A percentile compares a stretch with the other conserved stretches of the same genome.
These are phyloP conservation scores for Fregata magnificens DNA, from an alignment of 2,113 vertebrate genomes.

Conservation along the genomic window DNA sequence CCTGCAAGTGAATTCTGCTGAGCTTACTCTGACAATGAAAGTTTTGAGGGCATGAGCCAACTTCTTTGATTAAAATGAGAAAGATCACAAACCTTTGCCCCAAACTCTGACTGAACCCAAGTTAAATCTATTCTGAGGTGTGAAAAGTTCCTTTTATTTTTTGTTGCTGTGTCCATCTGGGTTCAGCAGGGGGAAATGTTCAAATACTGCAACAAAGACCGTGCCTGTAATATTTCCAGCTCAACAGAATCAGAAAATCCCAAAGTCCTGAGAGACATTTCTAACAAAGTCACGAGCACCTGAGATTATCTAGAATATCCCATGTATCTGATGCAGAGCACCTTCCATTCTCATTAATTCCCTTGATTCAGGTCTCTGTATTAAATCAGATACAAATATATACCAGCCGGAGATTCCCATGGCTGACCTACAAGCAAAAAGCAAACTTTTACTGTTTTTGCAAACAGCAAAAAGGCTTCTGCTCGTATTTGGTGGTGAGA, in stretches of 20 bases:
- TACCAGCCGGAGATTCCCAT: not conserved
- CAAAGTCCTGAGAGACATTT: not conserved
- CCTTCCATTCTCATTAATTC: not conserved
- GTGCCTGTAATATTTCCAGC: not conserved
- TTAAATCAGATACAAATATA: not conserved
- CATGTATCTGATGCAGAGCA: not conserved
- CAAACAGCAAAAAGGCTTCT: not conserved
- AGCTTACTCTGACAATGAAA: slow-evolving; percentile 29
- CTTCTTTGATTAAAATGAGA: slow-evolving; percentile 37
- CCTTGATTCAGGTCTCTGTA: not conserved
- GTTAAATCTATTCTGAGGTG: slow-evolving; percentile 24
- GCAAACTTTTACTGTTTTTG: not conserved
- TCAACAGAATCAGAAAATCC: not conserved
- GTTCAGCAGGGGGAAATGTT: not conserved
- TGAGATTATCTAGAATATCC: not conserved
- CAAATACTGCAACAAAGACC: not conserved
- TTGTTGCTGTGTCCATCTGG: not conserved
- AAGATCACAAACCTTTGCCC: slow-evolving; percentile 50
- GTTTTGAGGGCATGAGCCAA: slow-evolving; percentile 23
- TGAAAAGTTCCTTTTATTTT: slow-evolving; percentile 13
- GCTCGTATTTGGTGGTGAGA: not conserved
- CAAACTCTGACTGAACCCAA: slow-evolving; percentile 45
- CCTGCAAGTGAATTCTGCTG: slow-evolving; percentile 54
- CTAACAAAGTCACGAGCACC: not conserved
- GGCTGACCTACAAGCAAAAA: not conserved